These are phyloP conservation scores for Carassius carassius DNA, from an alignment of 2,113 vertebrate species.

Conservation along the genomic window DNA sequence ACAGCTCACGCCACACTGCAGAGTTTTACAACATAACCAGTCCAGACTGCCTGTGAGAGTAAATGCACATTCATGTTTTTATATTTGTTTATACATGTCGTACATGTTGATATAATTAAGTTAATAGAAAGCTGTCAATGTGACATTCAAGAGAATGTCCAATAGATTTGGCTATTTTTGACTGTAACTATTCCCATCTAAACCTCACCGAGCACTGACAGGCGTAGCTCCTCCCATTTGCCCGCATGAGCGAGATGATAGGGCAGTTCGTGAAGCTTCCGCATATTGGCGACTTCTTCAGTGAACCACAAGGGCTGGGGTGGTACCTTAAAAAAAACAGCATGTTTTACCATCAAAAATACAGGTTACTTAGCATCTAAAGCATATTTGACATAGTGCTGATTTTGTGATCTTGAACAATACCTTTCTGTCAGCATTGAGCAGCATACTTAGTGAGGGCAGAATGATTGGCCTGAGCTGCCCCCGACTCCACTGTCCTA, in stretches of 20 bases:
- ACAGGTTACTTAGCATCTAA: not conserved
- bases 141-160: not conserved
- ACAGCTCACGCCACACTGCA: conserved; percentile 69
- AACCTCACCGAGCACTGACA: conserved; percentile 77
- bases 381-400: not conserved
- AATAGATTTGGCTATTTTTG: not conserved
- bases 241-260: conserved; percentile 75
- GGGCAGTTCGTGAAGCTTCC: conserved; percentile 81
- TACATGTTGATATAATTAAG: not conserved
- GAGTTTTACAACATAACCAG: conserved; percentile 80
- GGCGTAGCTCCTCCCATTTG: conserved; percentile 71
- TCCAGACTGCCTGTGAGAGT: conserved; percentile 74
- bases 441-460: conserved; percentile 67
- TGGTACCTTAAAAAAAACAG: conserved; percentile 67
- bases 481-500: conserved; percentile 78
- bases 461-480: conserved; percentile 75
- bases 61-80: not conserved
- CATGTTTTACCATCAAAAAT: not conserved
- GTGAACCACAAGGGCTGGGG: conserved; percentile 83
- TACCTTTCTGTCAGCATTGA: conserved; percentile 82
- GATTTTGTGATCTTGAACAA: conserved; percentile 3
- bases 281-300: conserved; percentile 71
- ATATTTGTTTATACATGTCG: not conserved
- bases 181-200: not conserved
- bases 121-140: not conserved